Evolutionary conservation across 2,888 invertebrate species (phyloP), one percentile per base, ranked within the genome.

Genomic region (Cryptocephalus primarius): DNA sequence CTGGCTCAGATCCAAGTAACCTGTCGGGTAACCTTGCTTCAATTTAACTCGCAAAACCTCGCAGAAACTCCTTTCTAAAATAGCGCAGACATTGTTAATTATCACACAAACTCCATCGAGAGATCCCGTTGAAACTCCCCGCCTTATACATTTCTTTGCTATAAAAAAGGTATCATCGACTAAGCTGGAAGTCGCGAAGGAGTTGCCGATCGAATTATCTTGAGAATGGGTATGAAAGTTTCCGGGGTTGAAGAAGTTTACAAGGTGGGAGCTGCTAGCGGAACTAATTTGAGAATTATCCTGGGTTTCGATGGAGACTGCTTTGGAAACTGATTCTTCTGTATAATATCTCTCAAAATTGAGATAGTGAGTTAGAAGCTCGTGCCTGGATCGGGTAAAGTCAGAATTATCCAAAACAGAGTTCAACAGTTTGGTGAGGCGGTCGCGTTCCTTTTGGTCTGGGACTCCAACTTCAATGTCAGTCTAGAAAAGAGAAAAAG

Each of bases 101-200:
- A 94, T 89, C 2, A 92, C 95, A 74, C 99, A 99, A 40, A 91
- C 85, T 44, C 94, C 96, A 71, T 97, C 96, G 48, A 96, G 79
- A 64, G 90, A 94, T 63, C 88, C 87, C 55, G 88, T 89, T 8
- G 88, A 85, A 55, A 94, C 75, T n/a, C 92, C 85, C 53, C 97
- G 83, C 88, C 87, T 78, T 43, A 96, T 87, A 60, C 94, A 92
- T 72, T 97, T 97, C 60, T 93, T 85, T 2, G 96, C 82, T 55
- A 99, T 93, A 68, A 92, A 99, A 72, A 97, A 97, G 1, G 95
- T 88, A 70, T 99, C 97, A 68, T 99, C 99, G 0, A 97, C 88
- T 75, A 99, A 85, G 56, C 91, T 94, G 2, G 94, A 93, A 1
- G 85, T 85, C 55, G 83, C 78, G 22, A 22, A 22, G 6, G 22